Conservation (phyloP, 2,888 invertebrate genomes). For the Neoscelio sp. region DNA sequence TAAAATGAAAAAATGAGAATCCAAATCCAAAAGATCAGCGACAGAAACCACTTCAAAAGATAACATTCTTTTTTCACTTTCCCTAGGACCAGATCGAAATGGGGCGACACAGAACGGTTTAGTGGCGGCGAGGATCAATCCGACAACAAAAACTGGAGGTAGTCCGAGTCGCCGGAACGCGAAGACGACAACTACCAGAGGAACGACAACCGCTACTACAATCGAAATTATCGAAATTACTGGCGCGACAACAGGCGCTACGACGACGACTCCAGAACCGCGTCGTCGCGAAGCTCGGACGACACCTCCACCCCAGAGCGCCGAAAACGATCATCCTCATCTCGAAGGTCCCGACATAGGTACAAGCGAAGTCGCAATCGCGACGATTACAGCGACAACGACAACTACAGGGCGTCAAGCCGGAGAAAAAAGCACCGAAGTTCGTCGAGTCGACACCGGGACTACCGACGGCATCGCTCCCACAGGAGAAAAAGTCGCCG, state of each 20-base stretch:
- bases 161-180: slow-evolving; percentile 90
- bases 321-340: slow-evolving; percentile 55
- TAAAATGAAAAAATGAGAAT: no score
- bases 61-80: neutral
- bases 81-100: slow-evolving; percentile 71
- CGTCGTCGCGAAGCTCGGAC: slow-evolving; percentile 66
- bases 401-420: slow-evolving; percentile 36
- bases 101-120: slow-evolving; percentile 75
- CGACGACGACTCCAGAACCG: slow-evolving; percentile 56
- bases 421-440: slow-evolving; percentile 52
- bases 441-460: slow-evolving; percentile 52
- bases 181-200: slow-evolving; percentile 69
- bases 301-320: slow-evolving; percentile 55
- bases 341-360: slow-evolving; percentile 58
- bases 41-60: no score
- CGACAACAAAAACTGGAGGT: slow-evolving; percentile 86
- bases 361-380: slow-evolving; percentile 62
- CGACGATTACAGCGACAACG: slow-evolving; percentile 57
- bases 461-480: slow-evolving; percentile 25
- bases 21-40: no score
- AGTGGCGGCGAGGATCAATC: slow-evolving; percentile 70
- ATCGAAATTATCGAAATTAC: slow-evolving; percentile 41
- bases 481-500: slow-evolving; percentile 33
- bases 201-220: slow-evolving; percentile 49
- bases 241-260: slow-evolving; percentile 55